These are phyloP conservation scores for Schmidtea mediterranea DNA, from an alignment of 1,140 invertebrate species.

Conservation along the genomic window DNA sequence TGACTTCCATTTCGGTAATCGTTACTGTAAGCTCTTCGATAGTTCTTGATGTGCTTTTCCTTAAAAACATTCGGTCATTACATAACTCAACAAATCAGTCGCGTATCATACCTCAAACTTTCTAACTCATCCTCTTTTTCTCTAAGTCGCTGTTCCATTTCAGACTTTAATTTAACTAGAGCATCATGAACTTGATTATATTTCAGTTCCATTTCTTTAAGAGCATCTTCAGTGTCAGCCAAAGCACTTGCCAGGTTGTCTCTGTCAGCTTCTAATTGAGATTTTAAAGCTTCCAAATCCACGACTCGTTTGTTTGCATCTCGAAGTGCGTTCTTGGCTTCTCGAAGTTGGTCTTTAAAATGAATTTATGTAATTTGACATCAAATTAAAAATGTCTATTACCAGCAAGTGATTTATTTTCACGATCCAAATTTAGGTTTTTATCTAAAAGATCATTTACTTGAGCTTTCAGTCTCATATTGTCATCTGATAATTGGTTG, in stretches of 20 bases:
- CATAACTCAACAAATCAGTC: no score
- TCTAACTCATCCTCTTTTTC: conserved; percentile 28
- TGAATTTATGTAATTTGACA: conserved; percentile 2
- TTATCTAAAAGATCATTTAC: conserved; percentile 21
- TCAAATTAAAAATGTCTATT: neutral
- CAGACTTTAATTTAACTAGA: conserved; percentile 18
- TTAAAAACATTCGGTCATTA: conserved; percentile 9
- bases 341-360: conserved; percentile 8
- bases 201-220: conserved; percentile 21
- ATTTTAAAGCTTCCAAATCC: conserved; percentile 16
- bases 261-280: conserved; percentile 20
- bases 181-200: conserved; percentile 21
- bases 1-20: conserved; percentile 23
- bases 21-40: conserved; percentile 25
- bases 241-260: conserved; percentile 21
- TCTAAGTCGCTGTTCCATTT: conserved; percentile 24
- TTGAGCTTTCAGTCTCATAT: conserved; percentile 16
- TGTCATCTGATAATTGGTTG: conserved; percentile 17
- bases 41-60: conserved; percentile 21
- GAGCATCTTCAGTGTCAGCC: conserved; percentile 22
- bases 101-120: conserved; percentile 10
- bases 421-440: conserved; percentile 19
- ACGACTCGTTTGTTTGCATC: conserved; percentile 20
- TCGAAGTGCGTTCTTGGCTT: conserved; percentile 19
- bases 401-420: conserved; percentile 16